A percentile compares a stretch with the other conserved stretches of the same genome.
phyloP scores from a whole-genome alignment of 1,140 invertebrate species.

The Ceratitis capitata region DNA sequence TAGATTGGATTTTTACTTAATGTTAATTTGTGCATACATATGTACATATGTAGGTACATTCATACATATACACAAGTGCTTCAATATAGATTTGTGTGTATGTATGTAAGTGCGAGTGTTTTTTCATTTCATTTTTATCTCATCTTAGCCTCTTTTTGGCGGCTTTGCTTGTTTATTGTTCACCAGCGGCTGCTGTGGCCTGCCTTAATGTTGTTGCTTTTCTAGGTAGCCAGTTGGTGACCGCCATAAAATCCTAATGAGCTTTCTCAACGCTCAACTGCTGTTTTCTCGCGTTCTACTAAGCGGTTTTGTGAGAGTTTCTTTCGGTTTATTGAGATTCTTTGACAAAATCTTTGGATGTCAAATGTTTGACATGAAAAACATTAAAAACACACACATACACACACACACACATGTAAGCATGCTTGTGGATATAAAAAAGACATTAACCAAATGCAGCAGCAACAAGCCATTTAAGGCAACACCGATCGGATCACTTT shows the following conservation, averaged over 20 bases:
- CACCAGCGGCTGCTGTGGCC: not conserved
- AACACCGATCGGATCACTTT: conserved; percentile 27
- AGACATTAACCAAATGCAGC: conserved; percentile 22
- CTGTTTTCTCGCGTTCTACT: not conserved
- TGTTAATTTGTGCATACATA: not conserved
- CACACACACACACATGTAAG: too few species aligned
- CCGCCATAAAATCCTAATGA: conserved; percentile 37
- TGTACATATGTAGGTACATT: too few species aligned
- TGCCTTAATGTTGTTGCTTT: not conserved
- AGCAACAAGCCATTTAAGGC: conserved; percentile 17
- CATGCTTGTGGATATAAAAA: too few species aligned
- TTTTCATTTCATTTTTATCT: too few species aligned
- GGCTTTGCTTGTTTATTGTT: conserved; percentile 9
- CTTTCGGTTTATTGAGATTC: too few species aligned
- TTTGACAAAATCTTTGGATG: conserved; percentile 24
- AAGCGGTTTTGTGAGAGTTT: too few species aligned
- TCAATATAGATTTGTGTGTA: not conserved
- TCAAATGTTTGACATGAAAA: not conserved
- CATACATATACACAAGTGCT: not conserved
- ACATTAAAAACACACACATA: not conserved
- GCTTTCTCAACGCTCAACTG: not conserved
- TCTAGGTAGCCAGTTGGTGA: conserved; percentile 10
- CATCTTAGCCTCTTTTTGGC: conserved; percentile 17
- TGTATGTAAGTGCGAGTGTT: not conserved
- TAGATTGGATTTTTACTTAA: conserved; percentile 31